Base-by-base conservation (phyloP, 2,888 invertebrate species). In the Cataglyphis altisquamis region DNA sequence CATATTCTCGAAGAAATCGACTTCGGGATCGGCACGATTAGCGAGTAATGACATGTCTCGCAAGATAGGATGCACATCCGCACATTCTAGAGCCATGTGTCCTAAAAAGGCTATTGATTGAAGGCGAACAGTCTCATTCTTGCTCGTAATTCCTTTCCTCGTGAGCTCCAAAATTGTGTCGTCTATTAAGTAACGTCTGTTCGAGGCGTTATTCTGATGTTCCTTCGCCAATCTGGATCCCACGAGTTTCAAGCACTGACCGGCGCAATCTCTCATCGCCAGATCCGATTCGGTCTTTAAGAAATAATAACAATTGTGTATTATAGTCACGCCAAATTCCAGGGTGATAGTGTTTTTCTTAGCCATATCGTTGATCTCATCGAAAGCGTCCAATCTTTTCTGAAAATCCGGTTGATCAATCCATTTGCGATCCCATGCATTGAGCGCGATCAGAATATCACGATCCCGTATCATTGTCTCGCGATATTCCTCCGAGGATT, bases 371-470 rank as follows among this genome's bases (percentile, higher is more conserved):
- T 96, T 96, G 60, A 98, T 96, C 90, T 96, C 95, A 90, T 96
- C 97, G 90, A 98, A 98, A 0, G 97, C 97, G 77, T 97, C 96
- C 32, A 99, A 95, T 90, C 99, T 96, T 90, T 96, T 96, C 85
- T 97, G 97, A 91, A 98, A 98, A 95, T 99, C 98, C 0, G 99
- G 98, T 93, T 99, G 99, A 91, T 99, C 99, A n/a, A 99, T 96
- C 97, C 98, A 98, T 87, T 97, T 96, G 64, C 96, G 96, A 94
- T 99, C 98, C 96, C 97, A 98, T 0, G 99, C 97, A 95, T 99
- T 99, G 90, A 99, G 96, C 94, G 97, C 96, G 6, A 94, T 93
- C 3, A 97, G 94, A 18, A 97, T 92, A 18, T 95, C 94, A 0
- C 96, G 95, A 77, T 96, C 95, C 77, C 96, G 95, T 63, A 95